These are phyloP conservation scores for Campoletis sonorensis DNA, from an alignment of 1,140 invertebrate species.

Conservation along the genomic window DNA sequence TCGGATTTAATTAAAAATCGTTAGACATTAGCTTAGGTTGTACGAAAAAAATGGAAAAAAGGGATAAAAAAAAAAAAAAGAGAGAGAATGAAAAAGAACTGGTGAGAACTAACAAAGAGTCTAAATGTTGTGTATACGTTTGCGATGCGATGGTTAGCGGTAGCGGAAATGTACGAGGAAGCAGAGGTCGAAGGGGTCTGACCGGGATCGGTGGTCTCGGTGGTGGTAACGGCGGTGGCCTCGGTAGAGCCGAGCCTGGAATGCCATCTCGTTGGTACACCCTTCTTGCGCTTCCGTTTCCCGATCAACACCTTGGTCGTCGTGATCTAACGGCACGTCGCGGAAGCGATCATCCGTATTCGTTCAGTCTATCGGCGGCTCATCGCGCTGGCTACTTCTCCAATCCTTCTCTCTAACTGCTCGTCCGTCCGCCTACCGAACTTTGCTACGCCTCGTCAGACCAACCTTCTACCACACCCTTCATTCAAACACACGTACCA, in stretches of 20 bases:
- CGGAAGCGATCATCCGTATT: slow-evolving; percentile 79
- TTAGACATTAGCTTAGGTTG: not conserved
- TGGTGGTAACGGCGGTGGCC: slow-evolving; percentile 74
- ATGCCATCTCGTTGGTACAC: slow-evolving; percentile 91
- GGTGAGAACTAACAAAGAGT: slow-evolving; percentile 54
- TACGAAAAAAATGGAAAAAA: no score
- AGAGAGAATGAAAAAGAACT: slow-evolving; percentile 26
- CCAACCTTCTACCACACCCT: no score
- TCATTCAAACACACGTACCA: not conserved
- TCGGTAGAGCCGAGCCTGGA: slow-evolving; percentile 71
- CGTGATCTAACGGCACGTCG: slow-evolving; percentile 86
- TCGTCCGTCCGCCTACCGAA: slow-evolving; percentile 27
- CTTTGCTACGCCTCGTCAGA: slow-evolving; percentile 10
- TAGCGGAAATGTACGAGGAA: slow-evolving; percentile 73
- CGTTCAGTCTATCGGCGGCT: slow-evolving; percentile 73
- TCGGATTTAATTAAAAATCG: not conserved
- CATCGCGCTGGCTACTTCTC: slow-evolving; percentile 91
- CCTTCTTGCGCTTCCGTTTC: slow-evolving; percentile 91
- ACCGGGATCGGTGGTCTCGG: slow-evolving; percentile 74
- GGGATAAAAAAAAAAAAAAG: no score
- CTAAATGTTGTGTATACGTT: slow-evolving; percentile 65
- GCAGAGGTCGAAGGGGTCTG: slow-evolving; percentile 68
- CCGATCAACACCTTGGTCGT: slow-evolving; percentile 91
- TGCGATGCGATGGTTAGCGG: slow-evolving; percentile 70
- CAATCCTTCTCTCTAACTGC: slow-evolving; percentile 77